phyloP scores from a whole-genome alignment of 2,888 invertebrate species.

The Macaria liturata region DNA sequence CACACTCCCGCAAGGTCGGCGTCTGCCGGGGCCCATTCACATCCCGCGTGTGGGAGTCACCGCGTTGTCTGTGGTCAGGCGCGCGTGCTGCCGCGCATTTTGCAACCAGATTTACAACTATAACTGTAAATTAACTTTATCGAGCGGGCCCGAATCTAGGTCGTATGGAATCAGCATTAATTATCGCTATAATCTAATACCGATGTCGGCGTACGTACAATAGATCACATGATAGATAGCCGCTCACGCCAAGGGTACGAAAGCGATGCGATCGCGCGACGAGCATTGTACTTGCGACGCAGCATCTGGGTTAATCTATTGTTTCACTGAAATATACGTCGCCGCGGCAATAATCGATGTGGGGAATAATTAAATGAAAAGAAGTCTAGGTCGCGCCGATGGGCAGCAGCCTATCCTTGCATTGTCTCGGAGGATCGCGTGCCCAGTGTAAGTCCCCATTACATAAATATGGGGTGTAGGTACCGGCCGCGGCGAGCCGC shows the following conservation, averaged over 20 bases:
- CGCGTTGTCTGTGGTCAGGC: constrained; percentile 77
- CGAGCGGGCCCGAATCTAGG: constrained; percentile 78
- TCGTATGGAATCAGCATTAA: constrained; percentile 84
- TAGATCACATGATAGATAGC: constrained; percentile 82
- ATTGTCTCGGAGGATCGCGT: constrained; percentile 78
- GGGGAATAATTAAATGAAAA: constrained; percentile 74
- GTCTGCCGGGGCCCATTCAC: constrained; percentile 67
- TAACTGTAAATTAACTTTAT: constrained; percentile 82
- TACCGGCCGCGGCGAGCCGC: constrained; percentile 53
- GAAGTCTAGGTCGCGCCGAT: constrained; percentile 76
- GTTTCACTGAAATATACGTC: constrained; percentile 67
- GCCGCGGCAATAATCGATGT: constrained; percentile 56
- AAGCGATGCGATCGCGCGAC: constrained; percentile 60
- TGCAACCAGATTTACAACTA: constrained; percentile 82
- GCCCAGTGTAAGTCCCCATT: constrained; percentile 77
- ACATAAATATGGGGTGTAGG: constrained; percentile 76
- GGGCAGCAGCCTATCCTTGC: constrained; percentile 71
- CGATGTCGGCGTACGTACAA: constrained; percentile 77
- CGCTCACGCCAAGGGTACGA: constrained; percentile 77
- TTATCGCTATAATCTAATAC: constrained; percentile 81
- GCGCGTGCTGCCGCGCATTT: constrained; percentile 75
- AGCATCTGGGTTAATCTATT: constrained; percentile 75
- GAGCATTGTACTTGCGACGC: constrained; percentile 50
- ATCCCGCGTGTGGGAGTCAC: constrained; percentile 65
- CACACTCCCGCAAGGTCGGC: constrained; percentile 42